phyloP scores from a whole-genome alignment of 2,888 invertebrate genomes.

The Candidula unifasciata region DNA sequence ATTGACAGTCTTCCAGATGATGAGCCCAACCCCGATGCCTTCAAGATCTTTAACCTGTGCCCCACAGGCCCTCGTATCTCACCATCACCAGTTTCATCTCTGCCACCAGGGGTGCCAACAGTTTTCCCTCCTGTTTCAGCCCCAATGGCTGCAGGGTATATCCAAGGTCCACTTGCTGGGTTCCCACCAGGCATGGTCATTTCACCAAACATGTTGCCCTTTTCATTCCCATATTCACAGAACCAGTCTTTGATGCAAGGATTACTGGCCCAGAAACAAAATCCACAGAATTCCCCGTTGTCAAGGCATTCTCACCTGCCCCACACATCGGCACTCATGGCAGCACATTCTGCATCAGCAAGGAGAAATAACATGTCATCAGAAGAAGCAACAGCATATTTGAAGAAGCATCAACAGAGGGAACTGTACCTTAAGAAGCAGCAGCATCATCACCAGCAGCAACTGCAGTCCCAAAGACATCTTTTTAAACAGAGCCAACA shows the following conservation, averaged over 20 bases:
- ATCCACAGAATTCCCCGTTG: neutral
- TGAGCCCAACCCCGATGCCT: constrained; percentile 64
- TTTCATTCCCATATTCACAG: constrained; percentile 30
- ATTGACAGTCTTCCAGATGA: constrained; percentile 50
- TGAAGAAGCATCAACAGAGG: constrained; percentile 40
- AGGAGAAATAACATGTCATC: neutral
- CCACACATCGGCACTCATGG: neutral
- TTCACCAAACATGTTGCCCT: constrained; percentile 31
- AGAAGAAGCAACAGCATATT: constrained; percentile 2
- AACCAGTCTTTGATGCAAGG: constrained; percentile 2
- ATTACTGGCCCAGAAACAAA: neutral
- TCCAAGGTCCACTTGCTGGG: constrained; percentile 46
- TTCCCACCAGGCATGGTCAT: constrained; percentile 50
- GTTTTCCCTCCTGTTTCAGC: constrained; percentile 48
- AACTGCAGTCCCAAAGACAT: neutral
- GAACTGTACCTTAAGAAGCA: constrained; percentile 35
- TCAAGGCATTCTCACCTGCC: neutral
- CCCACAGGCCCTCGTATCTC: constrained; percentile 53
- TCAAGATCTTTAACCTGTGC: constrained; percentile 70
- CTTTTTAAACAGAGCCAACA: constrained; percentile 28
- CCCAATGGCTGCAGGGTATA: constrained; percentile 23
- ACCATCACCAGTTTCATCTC: neutral
- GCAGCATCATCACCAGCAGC: constrained; percentile 24
- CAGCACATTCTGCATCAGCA: neutral
- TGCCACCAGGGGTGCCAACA: constrained; percentile 23